Evolutionary conservation across 1,140 invertebrate species (phyloP), one percentile per base, ranked within the genome.

Genomic region (Phymastichus coffea): DNA sequence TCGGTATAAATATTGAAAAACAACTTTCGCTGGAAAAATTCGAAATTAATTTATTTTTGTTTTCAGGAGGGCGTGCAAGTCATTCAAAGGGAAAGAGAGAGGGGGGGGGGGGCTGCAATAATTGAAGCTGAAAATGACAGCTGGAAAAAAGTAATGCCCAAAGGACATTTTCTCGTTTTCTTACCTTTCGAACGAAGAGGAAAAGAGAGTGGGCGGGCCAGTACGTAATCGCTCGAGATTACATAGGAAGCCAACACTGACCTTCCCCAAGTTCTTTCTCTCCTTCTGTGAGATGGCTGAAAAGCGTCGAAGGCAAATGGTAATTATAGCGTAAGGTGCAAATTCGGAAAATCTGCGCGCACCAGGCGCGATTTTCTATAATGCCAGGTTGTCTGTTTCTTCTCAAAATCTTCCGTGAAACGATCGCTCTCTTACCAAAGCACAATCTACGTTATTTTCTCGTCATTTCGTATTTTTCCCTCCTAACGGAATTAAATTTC

Each of bases 291-390:
- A 38, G 63, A 60, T 64, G 53, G 59, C 66, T 64, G 40, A 43
- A 22, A 57, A 61, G 48, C 26, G 19, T 23, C 26, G 44, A 30
- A 25, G n/a, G n/a, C n/a, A n/a, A n/a, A 55, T 59, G 55, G 48
- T 69, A 72, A 75, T 73, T 73, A 73, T 46, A 57, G 22, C 64
- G 64, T 68, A 74, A 75, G 72, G 72, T 73, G 72, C 73, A 74
- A 74, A 73, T 63, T 67, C 62, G 65, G 66, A 70, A 72, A 73
- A 73, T 73, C 56, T 67, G 65, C 61, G 40, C 1, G 22, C 43
- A 59, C 60, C 37, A 37, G n/a, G 19, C 37, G 30, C n/a, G 43
- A 30, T 61, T 67, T 61, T 63, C 41, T 33, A 25, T 70, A 71
- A 72, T 72, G 19, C 26, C 33, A 64, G 63, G 61, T 62, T 71